Percentiles rank a stretch among this genome's conserved stretches.
Conservation (phyloP, 2,113 vertebrate genomes). For the Anser cygnoides region DNA sequence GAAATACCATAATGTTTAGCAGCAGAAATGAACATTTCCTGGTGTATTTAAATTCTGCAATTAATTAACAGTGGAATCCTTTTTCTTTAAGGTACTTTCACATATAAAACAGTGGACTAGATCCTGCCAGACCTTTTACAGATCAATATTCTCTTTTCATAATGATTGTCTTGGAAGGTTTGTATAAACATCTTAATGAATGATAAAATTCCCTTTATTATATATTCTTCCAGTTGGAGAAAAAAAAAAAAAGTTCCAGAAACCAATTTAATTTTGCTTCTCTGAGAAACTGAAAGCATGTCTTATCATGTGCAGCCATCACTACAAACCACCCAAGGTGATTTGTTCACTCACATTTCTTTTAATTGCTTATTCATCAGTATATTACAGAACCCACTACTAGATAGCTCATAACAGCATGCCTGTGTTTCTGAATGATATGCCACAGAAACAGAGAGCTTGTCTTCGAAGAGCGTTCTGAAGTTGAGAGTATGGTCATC, state of each 20-base stretch:
- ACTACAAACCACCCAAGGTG: background rate
- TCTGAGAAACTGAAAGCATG: background rate
- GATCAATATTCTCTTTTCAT: background rate
- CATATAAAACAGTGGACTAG: background rate
- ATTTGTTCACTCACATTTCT: constrained; percentile 21
- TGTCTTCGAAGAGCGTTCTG: background rate
- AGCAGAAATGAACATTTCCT: background rate
- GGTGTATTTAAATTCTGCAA: background rate
- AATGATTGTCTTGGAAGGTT: background rate
- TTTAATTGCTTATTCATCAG: background rate
- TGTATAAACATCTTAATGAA: background rate
- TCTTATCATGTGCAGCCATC: background rate
- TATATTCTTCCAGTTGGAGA: background rate
- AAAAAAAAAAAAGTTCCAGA: background rate
- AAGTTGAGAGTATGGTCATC: rapidly evolving
- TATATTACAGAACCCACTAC: background rate
- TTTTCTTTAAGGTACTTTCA: background rate
- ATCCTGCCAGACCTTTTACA: background rate
- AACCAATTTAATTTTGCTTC: background rate
- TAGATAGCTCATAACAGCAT: background rate
- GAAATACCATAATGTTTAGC: background rate
- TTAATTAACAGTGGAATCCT: background rate
- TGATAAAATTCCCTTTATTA: background rate
- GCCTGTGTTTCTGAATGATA: background rate
- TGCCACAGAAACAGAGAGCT: background rate